Evolutionary conservation across 2,113 vertebrate genomes (phyloP), one percentile per base, ranked within the genome.

Genomic region (Salvelinus fontinalis): DNA sequence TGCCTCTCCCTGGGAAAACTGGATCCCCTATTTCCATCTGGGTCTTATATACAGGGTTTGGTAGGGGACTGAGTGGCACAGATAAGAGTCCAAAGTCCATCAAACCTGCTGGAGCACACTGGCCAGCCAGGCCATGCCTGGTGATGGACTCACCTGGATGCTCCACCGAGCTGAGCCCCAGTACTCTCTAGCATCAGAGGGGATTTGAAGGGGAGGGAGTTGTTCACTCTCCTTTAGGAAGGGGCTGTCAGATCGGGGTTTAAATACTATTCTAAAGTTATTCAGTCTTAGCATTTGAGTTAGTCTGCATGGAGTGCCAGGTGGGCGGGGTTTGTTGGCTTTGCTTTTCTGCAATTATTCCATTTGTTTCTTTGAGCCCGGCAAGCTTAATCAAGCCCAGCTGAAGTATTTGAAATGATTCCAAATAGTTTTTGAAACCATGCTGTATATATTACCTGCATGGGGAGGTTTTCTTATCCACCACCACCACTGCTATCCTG

Each of bases 41-140:
- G 59, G 18, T n/a, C 59, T 62, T 62, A 6, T 22, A 22, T 24
- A 62, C 9, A 22, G 59, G 59, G 6, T 24, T 62, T 22, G 29
- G 62, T 18, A 54, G 16, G 12, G 74, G 72, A 75, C 84, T 83
- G 80, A 84, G 62, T 49, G 49, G 22, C 12, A 34, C 39, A 48
- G 83, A 83, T 86, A 84, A 83, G 71, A 76, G 51, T 59, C 48
- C 57, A 34, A 59, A 68, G 66, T 75, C 79, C 84, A 84, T 84
- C 82, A 83, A 73, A 84, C 54, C 44, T 57, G 69, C 70, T 74
- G 67, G 60, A 74, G 75, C 76, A 67, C 49, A 75, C 65, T 59
- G 67, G 29, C 29, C 67, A 18, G 20, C 29, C 73, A 69, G 57
- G 69, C 59, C 27, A 73, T 71, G 54, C 69, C 51, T 44, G 39